phyloP scores from a whole-genome alignment of 2,113 vertebrate species.

The Urocynchramus pylzowi region DNA sequence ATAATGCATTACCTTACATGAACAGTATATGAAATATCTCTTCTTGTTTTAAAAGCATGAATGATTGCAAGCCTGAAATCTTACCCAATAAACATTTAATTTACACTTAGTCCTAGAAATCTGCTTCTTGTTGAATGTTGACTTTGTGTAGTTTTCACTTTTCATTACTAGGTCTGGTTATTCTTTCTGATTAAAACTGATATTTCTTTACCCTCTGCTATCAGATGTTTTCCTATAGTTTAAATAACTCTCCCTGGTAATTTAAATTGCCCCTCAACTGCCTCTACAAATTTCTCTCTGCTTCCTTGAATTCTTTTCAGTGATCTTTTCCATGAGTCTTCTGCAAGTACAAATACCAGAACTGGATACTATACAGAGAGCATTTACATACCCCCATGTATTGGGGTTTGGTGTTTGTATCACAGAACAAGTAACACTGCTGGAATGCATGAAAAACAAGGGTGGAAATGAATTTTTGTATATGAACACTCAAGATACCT shows the following conservation, averaged over 20 bases:
- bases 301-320: background rate
- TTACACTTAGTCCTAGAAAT: background rate
- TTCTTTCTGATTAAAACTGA: background rate
- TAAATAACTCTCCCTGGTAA: background rate
- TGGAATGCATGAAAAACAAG: background rate
- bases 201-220: background rate
- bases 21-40: background rate
- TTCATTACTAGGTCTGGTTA: background rate
- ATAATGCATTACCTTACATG: background rate
- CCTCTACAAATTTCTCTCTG: background rate
- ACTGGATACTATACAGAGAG: background rate
- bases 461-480: background rate
- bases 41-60: background rate
- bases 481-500: background rate
- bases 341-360: background rate
- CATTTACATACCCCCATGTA: background rate
- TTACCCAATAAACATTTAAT: background rate
- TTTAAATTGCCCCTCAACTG: background rate
- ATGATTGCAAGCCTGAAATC: background rate
- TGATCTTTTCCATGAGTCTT: background rate
- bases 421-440: background rate
- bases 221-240: background rate
- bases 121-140: background rate
- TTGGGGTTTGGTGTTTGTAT: background rate
- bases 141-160: background rate